Conservation (phyloP, 1,140 invertebrate genomes). For the Macrocentrus cingulum region DNA sequence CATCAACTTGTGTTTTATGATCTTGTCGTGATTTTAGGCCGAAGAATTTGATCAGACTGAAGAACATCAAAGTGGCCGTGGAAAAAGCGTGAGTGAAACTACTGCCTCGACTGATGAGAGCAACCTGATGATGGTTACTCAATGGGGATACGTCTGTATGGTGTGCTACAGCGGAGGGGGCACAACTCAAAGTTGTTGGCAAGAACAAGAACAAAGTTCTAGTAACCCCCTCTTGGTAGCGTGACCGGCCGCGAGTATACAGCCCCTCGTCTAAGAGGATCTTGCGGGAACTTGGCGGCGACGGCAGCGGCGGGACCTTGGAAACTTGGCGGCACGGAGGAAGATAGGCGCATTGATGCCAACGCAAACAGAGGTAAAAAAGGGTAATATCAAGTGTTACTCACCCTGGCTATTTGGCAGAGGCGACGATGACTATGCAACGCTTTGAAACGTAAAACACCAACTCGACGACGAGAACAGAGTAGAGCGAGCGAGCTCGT, state of each 20-base stretch:
- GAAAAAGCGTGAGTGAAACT: too few species aligned
- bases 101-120: too few species aligned
- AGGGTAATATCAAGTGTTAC: neutral
- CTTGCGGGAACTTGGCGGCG: conserved; percentile 36
- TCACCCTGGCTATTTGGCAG: neutral
- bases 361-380: neutral
- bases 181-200: conserved; percentile 52
- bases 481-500: neutral
- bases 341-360: neutral
- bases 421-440: neutral
- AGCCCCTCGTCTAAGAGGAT: neutral
- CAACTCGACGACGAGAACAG: neutral
- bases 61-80: too few species aligned
- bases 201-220: conserved; percentile 61
- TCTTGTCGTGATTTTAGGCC: too few species aligned
- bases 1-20: too few species aligned
- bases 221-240: conserved; percentile 24
- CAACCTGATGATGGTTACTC: too few species aligned
- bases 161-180: too few species aligned
- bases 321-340: conserved; percentile 43
- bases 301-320: conserved; percentile 49
- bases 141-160: too few species aligned
- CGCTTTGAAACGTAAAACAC: neutral
- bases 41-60: too few species aligned
- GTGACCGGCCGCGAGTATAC: neutral